Percentiles rank a stretch among this genome's conserved stretches.
Evolutionary conservation across 2,113 vertebrate genomes (phyloP).

Genomic region (Pitta sordida): DNA sequence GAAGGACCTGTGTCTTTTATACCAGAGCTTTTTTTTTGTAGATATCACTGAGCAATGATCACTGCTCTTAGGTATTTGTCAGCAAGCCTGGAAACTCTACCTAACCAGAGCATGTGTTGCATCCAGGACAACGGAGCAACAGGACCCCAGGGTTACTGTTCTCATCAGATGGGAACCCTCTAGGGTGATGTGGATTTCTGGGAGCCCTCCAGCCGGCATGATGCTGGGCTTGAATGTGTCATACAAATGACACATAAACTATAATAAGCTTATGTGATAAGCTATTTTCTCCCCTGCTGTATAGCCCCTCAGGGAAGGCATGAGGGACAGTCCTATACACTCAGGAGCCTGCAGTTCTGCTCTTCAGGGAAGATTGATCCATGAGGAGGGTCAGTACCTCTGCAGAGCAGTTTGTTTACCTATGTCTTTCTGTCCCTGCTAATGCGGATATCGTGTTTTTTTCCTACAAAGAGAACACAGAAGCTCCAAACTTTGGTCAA

Average conservation of each 20-base stretch:
- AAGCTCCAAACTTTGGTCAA: background rate
- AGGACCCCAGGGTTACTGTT: background rate
- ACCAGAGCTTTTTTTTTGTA: background rate
- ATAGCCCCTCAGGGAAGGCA: background rate
- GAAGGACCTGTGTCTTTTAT: background rate
- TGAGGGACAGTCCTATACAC: background rate
- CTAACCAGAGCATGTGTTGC: fast-evolving
- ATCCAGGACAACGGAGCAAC: background rate
- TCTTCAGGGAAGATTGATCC: background rate
- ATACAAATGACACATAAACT: background rate
- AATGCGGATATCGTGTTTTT: background rate
- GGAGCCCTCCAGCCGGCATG: background rate
- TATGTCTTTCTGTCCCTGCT: background rate
- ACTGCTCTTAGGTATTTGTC: background rate
- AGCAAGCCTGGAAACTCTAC: background rate
- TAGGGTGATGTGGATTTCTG: background rate
- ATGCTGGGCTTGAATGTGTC: background rate
- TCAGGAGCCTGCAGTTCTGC: background rate
- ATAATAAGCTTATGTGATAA: too few species aligned
- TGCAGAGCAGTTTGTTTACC: background rate
- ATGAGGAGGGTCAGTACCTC: background rate
- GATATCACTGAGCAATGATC: background rate
- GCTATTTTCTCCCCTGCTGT: background rate
- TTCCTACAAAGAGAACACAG: background rate
- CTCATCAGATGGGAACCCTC: background rate